phyloP scores from a whole-genome alignment of 2,797 vertebrate genomes.

The Sebastes jordani region DNA sequence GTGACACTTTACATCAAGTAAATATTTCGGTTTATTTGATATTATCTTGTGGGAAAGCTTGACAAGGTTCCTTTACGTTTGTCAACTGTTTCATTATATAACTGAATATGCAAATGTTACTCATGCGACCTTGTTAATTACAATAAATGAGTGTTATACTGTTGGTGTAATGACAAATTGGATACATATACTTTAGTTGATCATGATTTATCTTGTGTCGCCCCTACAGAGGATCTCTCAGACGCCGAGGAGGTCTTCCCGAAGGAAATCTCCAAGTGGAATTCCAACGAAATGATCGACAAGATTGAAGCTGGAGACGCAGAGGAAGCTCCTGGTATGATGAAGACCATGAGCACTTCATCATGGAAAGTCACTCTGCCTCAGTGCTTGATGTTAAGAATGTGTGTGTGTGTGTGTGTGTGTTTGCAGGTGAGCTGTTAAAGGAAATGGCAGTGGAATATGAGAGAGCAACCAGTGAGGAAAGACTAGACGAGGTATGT shows the following conservation, averaged over 20 bases:
- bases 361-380: background rate
- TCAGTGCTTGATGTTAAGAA: background rate
- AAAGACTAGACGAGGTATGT: conserved; percentile 90
- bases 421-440: conserved; percentile 85
- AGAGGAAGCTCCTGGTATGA: conserved; percentile 87
- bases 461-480: conserved; percentile 83
- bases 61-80: background rate
- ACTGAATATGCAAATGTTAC: background rate
- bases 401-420: conserved; percentile 20
- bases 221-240: conserved; percentile 88
- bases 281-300: conserved; percentile 95
- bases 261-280: conserved; percentile 95
- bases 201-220: conserved; percentile 5
- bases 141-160: background rate
- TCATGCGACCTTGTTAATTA: background rate
- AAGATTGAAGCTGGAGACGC: conserved; percentile 89
- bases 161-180: background rate
- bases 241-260: conserved; percentile 90
- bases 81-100: background rate
- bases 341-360: background rate
- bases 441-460: conserved; percentile 86
- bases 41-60: background rate
- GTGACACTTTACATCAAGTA: background rate
- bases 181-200: background rate
- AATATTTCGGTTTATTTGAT: background rate